Base-by-base conservation (phyloP, 2,113 vertebrate genomes). In the Amphilophus citrinellus region DNA sequence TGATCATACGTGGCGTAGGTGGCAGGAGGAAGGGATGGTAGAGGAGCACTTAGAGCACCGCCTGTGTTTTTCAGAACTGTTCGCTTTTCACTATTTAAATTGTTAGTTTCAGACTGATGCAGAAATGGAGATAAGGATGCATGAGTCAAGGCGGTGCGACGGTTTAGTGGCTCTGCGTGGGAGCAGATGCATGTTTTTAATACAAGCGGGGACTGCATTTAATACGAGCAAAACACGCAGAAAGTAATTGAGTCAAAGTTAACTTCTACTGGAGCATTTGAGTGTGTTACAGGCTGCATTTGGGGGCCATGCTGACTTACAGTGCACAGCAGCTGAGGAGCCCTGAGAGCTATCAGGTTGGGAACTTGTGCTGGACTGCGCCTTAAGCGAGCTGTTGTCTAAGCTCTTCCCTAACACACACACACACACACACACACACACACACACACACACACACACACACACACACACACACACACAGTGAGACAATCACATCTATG, bases 371-470 rank as follows among this genome's bases (percentile, higher is more conserved):
- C 94, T 95, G 94, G 95, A 95, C 85, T 95, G 94, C 58, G 87
- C 87, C 93, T 94, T 93, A 90, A 95, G 89, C 59, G 88, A 90
- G 87, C 92, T 93, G 93, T 76, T 92, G 88, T 95, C 93, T 94
- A 95, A 86, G 87, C 76, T 35, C 35, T 35, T 35, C 35, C 35
- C 35, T 35, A 39, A 39, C 37, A 37, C 35, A 37, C 35, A 66
- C 20, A 27, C 24, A 27, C 24, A 27, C 24, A 27, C 24, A 27
- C 24, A 27, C 24, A 27, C 24, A 27, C 24, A 27, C 24, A 27
- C 59, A 60, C 24, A 60, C 79, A 77, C 9, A 77, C 22, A 27
- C 27, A 27, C 27, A 27, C 27, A 27, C 27, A 27, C 27, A 27
- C 27, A 27, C 27, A 27, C 27, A 27, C 27, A 27, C 27, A 27